Evolutionary conservation across 2,888 invertebrate species (phyloP).

Genomic region (Minunthozetes semirufus): DNA sequence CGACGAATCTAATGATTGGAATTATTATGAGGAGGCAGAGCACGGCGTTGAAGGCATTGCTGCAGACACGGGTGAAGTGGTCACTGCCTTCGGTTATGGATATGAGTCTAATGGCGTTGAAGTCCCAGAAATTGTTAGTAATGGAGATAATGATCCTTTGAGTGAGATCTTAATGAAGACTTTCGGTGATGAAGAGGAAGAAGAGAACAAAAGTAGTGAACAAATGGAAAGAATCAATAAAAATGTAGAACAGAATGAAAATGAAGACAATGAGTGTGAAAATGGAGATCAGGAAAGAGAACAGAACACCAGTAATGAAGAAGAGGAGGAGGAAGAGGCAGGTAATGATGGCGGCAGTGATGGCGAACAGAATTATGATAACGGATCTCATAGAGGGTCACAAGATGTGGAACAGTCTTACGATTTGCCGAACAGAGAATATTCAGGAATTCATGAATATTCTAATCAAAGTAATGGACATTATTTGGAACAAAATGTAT

Average conservation of each 20-base stretch:
- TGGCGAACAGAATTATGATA: not conserved
- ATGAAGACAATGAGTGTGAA: no score
- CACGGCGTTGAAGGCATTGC: not conserved
- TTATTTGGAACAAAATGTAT: not conserved
- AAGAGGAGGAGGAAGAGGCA: not conserved
- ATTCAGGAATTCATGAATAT: not conserved
- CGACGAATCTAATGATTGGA: not conserved
- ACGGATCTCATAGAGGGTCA: no score
- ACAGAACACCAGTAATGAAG: not conserved
- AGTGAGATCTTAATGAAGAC: conserved; percentile 45
- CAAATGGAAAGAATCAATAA: not conserved
- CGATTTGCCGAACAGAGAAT: no score
- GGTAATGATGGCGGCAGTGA: not conserved
- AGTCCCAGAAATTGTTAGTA: no score
- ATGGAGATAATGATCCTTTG: no score
- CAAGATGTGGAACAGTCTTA: no score
- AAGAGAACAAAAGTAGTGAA: not conserved
- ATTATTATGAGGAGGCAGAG: not conserved
- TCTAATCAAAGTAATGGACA: not conserved
- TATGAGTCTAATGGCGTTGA: not conserved
- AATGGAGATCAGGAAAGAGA: not conserved
- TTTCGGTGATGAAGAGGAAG: conserved; percentile 45
- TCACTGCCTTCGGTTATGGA: not conserved
- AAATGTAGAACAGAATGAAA: not conserved
- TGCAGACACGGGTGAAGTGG: not conserved